These are phyloP conservation scores for Liasis olivaceus DNA, from an alignment of 2,797 vertebrate genomes.

Conservation along the genomic window DNA sequence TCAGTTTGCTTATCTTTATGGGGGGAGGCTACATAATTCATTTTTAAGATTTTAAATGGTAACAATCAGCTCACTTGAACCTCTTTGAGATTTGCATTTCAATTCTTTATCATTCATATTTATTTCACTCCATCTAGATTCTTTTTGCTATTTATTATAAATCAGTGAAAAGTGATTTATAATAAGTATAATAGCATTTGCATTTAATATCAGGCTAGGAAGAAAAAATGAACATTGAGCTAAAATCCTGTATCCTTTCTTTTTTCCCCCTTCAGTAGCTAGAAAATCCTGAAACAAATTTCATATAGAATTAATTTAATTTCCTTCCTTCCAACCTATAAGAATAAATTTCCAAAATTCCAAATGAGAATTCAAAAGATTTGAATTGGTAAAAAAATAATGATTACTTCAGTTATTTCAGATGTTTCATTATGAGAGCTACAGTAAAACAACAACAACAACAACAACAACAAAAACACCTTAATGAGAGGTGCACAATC, in stretches of 20 bases:
- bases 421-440: background rate
- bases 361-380: background rate
- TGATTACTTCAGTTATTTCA: background rate
- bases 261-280: background rate
- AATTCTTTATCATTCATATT: background rate
- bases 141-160: background rate
- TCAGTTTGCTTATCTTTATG: background rate
- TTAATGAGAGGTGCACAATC: background rate
- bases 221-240: background rate
- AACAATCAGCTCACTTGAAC: background rate
- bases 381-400: background rate
- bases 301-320: background rate
- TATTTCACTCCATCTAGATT: background rate
- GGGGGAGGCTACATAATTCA: background rate
- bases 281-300: background rate
- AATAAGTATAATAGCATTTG: background rate
- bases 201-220: background rate
- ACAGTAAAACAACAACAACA: background rate
- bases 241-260: background rate
- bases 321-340: background rate
- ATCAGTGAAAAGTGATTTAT: background rate
- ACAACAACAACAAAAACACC: background rate
- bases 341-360: background rate
- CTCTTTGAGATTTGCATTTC: background rate
- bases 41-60: background rate